These are phyloP conservation scores for Larimichthys crocea DNA, from an alignment of 2,113 vertebrate species.

Conservation along the genomic window DNA sequence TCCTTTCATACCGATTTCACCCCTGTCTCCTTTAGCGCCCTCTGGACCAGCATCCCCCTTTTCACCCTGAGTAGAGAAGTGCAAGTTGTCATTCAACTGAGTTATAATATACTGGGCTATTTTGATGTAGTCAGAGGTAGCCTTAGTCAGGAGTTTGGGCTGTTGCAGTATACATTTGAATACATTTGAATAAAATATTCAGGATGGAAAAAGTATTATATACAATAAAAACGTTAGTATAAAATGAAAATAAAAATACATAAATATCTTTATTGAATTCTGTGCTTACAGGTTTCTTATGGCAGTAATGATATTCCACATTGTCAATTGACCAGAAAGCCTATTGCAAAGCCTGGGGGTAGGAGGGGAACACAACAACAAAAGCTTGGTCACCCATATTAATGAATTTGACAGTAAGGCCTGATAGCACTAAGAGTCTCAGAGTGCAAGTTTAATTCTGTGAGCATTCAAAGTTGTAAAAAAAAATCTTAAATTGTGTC, in stretches of 20 bases:
- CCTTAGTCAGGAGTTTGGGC: neutral
- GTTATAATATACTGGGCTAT: neutral
- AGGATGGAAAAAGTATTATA: neutral
- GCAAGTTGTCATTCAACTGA: neutral
- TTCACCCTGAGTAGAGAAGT: conserved; percentile 88
- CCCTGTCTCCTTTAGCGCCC: conserved; percentile 90
- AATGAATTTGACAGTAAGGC: neutral
- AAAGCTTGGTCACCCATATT: neutral
- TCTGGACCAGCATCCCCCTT: conserved; percentile 91
- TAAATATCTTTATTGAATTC: too few species aligned
- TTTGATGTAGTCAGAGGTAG: neutral
- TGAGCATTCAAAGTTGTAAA: neutral
- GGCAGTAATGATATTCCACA: too few species aligned
- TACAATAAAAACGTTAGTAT: neutral
- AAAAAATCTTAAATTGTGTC: conserved; percentile 10
- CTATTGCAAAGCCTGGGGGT: neutral
- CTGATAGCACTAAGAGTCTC: neutral
- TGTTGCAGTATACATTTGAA: neutral
- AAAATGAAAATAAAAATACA: neutral
- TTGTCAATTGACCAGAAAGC: too few species aligned
- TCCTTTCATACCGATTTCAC: conserved; percentile 89
- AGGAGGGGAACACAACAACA: neutral
- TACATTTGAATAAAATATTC: neutral
- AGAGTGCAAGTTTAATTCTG: neutral
- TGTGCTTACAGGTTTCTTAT: neutral